Percentiles rank a stretch among this genome's conserved stretches.
Evolutionary conservation across 1,140 invertebrate species (phyloP).

Genomic region (Acromyrmex heyeri): DNA sequence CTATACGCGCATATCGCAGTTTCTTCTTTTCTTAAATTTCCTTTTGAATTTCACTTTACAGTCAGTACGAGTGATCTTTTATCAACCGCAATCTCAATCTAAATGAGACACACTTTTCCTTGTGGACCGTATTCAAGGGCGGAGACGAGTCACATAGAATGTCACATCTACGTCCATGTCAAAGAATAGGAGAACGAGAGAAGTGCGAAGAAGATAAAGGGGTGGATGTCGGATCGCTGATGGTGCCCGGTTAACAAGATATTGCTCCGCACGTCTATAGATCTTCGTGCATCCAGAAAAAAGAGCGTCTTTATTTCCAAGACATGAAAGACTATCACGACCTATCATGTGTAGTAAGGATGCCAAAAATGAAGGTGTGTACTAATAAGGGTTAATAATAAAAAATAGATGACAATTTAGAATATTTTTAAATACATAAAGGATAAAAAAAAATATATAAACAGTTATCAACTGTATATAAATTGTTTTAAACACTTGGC

Average conservation of each 20-base stretch:
- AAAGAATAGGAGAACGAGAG: background rate
- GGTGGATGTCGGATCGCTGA: conserved; percentile 24
- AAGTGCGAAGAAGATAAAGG: conserved; percentile 33
- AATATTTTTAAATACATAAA: too few relatives aligned
- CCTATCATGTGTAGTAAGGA: too few relatives aligned
- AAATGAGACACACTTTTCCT: conserved; percentile 49
- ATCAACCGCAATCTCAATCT: conserved; percentile 57
- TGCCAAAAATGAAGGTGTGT: too few relatives aligned
- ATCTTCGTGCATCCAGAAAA: conserved; percentile 2
- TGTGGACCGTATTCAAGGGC: background rate
- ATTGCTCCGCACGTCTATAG: conserved; percentile 23
- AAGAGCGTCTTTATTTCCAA: background rate
- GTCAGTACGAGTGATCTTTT: conserved; percentile 56
- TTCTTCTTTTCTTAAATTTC: conserved; percentile 49
- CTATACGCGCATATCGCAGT: background rate
- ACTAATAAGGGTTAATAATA: too few relatives aligned
- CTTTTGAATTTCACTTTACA: conserved; percentile 71
- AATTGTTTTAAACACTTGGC: too few relatives aligned
- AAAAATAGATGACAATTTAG: too few relatives aligned
- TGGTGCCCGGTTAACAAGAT: conserved; percentile 44
- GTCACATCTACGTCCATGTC: conserved; percentile 14
- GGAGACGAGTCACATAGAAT: background rate
- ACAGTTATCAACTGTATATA: too few relatives aligned
- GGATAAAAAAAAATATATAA: too few relatives aligned
- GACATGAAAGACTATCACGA: too few relatives aligned